Evolutionary conservation across 2,113 vertebrate genomes (phyloP), one percentile per base, ranked within the genome.

Genomic region (Plecturocebus donacophilus): DNA sequence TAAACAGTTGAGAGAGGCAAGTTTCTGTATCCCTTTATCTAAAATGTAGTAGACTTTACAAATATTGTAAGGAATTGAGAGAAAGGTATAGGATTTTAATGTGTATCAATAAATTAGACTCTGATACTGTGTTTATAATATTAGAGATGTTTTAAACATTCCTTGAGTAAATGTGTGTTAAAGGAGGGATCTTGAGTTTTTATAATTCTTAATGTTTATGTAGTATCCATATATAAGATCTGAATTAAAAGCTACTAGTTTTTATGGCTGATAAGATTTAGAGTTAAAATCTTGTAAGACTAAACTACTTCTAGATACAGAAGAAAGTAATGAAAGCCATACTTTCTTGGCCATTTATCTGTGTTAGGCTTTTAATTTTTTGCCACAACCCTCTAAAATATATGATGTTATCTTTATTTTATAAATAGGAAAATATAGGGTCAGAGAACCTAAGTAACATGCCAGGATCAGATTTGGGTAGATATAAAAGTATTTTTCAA

Each of bases 211-310:
- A 89, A 52, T 90, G 25, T 86, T 93, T 86, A 61, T 86, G 6
- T 95, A 71, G 19, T 96, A 61, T 95, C 95, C 66, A 27, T 82
- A 81, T 93, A 80, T 93, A 90, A 58, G 42, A 38, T 52, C 58
- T 87, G 42, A 45, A 76, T 83, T 96, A 35, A 87, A 93, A 89
- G 80, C 80, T 16, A 25, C 61, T 90, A 64, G 9, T 83, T 94
- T 96, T 94, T 94, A 40, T 94, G 56, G 27, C 42, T 95, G 71
- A 75, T 91, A 38, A 30, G 27, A 87, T 93, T 87, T 92, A 64
- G 58, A 94, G 61, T 91, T 93, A 85, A 95, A 96, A 94, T 90
- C 49, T 19, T 94, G 14, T 64, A 56, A 96, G 20, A 58, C 30
- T 61, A 40, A 83, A 94, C 11, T 82, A 83, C 82, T 81, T 84